Evolutionary conservation across 2,113 vertebrate species (phyloP).

Genomic region (Tragelaphus strepsiceros): DNA sequence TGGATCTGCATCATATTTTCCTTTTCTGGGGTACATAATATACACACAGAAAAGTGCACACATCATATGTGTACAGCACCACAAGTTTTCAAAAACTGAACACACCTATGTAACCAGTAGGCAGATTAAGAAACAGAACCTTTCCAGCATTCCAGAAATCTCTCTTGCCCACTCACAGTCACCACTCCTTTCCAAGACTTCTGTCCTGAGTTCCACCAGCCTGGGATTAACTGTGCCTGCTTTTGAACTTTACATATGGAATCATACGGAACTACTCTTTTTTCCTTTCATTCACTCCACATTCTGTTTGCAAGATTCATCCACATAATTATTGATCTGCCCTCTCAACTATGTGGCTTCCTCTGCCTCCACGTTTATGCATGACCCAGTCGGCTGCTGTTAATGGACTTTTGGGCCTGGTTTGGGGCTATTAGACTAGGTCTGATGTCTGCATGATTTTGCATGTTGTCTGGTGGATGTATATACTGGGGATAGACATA

Average conservation of each 20-base stretch:
- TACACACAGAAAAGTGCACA: not conserved
- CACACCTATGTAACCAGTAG: not conserved
- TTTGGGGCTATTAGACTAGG: not conserved
- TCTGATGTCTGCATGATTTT: not conserved
- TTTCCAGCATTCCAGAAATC: not conserved
- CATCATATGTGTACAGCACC: not conserved
- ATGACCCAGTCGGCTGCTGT: not conserved
- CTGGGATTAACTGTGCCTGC: not conserved
- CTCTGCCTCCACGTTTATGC: not conserved
- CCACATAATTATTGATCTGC: not conserved
- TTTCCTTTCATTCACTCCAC: not conserved
- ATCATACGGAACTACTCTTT: not conserved
- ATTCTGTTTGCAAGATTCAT: not conserved
- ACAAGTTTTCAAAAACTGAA: not conserved
- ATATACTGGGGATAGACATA: too few relatives aligned
- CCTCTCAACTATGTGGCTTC: not conserved
- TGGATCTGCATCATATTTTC: too few relatives aligned
- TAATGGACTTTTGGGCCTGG: not conserved
- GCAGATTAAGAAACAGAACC: not conserved
- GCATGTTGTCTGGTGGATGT: not conserved
- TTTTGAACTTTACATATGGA: not conserved
- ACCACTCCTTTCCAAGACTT: not conserved
- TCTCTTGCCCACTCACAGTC: not conserved
- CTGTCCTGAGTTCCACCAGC: not conserved
- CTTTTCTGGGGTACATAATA: not conserved